Evolutionary conservation across 2,113 vertebrate species (phyloP).

Genomic region (Rhinopomastus cyanomelas): DNA sequence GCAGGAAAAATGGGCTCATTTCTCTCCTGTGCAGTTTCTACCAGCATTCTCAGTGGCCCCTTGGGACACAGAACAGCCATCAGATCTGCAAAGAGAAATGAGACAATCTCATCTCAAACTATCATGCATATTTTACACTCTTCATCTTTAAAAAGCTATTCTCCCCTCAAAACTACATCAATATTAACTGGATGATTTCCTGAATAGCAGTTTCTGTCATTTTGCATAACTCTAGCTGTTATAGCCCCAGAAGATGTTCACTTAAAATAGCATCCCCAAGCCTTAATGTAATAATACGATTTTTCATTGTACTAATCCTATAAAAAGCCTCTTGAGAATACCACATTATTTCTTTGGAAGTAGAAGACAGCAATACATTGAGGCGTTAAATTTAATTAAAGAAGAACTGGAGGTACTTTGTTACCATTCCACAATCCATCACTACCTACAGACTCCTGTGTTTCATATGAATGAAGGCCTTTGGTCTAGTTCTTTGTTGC

Average conservation of each 20-base stretch:
- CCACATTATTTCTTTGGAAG: not conserved
- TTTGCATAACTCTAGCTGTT: not conserved
- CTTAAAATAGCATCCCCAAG: not conserved
- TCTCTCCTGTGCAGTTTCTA: conserved; percentile 96
- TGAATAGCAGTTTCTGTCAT: not conserved
- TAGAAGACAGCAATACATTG: not conserved
- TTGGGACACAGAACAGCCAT: conserved; percentile 94
- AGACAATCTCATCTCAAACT: not conserved
- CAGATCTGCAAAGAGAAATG: conserved; percentile 81
- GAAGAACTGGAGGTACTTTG: not conserved
- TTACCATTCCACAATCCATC: not conserved
- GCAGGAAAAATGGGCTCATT: conserved; percentile 98
- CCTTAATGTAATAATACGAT: not conserved
- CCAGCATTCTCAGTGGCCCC: conserved; percentile 92
- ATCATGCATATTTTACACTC: not conserved
- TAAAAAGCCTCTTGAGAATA: conserved; percentile 11
- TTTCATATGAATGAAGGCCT: not conserved
- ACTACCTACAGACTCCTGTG: accelerated
- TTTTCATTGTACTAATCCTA: conserved; percentile 4
- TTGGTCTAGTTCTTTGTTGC: not conserved
- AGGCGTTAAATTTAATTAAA: not conserved
- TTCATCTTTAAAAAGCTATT: not conserved
- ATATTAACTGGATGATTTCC: not conserved
- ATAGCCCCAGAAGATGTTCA: not conserved
- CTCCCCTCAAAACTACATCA: not conserved